These are phyloP conservation scores for Polydrusus tereticollis DNA, from an alignment of 2,888 invertebrate genomes.

Conservation along the genomic window DNA sequence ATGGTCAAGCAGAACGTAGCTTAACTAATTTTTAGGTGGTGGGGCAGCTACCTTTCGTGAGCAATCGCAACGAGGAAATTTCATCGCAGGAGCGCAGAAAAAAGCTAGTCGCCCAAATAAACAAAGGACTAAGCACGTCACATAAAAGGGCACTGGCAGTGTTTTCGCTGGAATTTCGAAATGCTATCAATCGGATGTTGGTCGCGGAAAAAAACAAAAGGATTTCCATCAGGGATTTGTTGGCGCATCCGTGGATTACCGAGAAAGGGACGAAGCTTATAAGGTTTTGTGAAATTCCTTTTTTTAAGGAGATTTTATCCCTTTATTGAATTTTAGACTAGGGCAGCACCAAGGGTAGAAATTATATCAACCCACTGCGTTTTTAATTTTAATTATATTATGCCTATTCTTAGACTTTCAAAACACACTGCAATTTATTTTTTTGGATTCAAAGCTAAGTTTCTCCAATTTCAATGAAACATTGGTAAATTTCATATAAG, in stretches of 20 bases:
- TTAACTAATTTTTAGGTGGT: conserved; percentile 64
- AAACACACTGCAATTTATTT: too few species aligned
- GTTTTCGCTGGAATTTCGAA: conserved; percentile 66
- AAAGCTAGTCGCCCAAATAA: conserved; percentile 75
- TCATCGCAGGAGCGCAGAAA: conserved; percentile 71
- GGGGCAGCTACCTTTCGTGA: conserved; percentile 78
- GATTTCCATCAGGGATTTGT: conserved; percentile 72
- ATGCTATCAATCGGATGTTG: conserved; percentile 70
- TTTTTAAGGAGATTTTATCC: neutral
- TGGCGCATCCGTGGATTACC: conserved; percentile 73
- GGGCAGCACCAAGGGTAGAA: too few species aligned
- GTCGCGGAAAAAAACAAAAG: conserved; percentile 71
- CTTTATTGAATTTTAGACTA: too few species aligned
- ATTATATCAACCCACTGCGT: too few species aligned
- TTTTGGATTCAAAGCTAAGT: too few species aligned
- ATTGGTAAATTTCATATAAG: too few species aligned
- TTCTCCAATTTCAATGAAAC: too few species aligned
- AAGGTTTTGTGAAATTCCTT: conserved; percentile 56
- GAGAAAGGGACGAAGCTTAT: conserved; percentile 69
- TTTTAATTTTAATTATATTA: too few species aligned
- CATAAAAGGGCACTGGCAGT: conserved; percentile 71
- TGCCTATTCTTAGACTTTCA: too few species aligned
- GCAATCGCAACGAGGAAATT: conserved; percentile 63
- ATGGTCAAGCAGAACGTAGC: neutral
- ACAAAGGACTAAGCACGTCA: conserved; percentile 74